These are phyloP conservation scores for Bucco capensis DNA, from an alignment of 2,113 vertebrate species.

Conservation along the genomic window DNA sequence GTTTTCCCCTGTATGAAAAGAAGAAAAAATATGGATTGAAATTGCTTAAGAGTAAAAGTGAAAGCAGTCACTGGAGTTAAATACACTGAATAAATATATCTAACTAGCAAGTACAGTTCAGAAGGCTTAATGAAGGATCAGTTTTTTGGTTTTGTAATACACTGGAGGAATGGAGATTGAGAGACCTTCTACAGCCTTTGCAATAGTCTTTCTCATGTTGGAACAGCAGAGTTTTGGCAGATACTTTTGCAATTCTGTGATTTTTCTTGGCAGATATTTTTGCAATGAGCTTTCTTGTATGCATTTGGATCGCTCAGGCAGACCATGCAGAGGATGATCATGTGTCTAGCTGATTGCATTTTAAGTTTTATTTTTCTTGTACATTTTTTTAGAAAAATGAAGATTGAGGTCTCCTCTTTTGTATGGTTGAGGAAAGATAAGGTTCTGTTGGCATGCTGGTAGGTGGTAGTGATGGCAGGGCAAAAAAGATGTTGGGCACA, in stretches of 20 bases:
- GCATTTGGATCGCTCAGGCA: not conserved
- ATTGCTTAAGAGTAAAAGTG: not conserved
- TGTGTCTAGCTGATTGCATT: not conserved
- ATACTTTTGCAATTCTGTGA: not conserved
- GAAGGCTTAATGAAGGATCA: not conserved
- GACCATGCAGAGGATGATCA: not conserved
- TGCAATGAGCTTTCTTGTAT: not conserved
- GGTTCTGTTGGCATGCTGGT: not conserved
- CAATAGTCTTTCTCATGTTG: not conserved
- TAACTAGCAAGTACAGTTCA: not conserved
- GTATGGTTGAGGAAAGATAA: not conserved
- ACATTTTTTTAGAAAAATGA: not conserved
- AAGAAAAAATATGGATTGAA: not conserved
- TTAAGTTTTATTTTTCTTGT: not conserved
- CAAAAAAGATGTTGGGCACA: accelerated
- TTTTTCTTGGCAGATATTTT: not conserved
- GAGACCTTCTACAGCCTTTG: not conserved
- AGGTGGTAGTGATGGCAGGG: not conserved
- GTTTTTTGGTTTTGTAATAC: not conserved
- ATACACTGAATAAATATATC: not conserved
- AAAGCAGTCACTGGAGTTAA: not conserved
- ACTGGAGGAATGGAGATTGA: not conserved
- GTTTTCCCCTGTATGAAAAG: not conserved
- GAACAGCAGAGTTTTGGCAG: not conserved
- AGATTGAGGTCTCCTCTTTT: not conserved